phyloP scores from a whole-genome alignment of 2,113 vertebrate genomes.

The Tachycineta bicolor region DNA sequence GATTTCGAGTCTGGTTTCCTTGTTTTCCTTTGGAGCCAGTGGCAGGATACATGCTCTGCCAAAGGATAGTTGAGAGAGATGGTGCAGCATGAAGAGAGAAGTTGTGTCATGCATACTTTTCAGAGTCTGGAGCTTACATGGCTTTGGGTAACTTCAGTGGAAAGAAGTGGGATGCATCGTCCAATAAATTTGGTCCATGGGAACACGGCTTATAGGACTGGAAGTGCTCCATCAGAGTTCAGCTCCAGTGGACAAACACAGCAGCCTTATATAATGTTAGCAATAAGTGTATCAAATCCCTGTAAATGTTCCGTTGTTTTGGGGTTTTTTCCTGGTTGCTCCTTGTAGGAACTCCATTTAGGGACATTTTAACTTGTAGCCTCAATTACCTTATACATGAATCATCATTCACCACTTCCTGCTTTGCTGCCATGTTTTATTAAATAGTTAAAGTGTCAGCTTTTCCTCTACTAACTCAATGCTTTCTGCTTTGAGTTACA shows the following conservation, averaged over 20 bases:
- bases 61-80: not conserved
- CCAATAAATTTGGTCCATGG: not conserved
- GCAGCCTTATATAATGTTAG: not conserved
- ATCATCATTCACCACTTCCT: not conserved
- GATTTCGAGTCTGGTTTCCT: not conserved
- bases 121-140: not conserved
- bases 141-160: not conserved
- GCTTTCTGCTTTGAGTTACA: not conserved
- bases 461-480: not conserved
- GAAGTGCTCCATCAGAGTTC: not conserved
- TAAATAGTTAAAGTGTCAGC: not conserved
- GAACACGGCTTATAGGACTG: not conserved
- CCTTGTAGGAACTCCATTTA: not conserved
- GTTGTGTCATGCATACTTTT: fast-evolving
- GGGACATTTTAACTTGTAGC: not conserved
- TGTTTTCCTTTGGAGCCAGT: not conserved
- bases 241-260: not conserved
- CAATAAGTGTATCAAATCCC: not conserved
- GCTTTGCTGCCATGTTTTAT: not conserved
- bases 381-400: not conserved
- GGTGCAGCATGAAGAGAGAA: not conserved
- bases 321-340: not conserved
- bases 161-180: not conserved
- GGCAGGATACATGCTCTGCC: not conserved
- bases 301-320: not conserved